Evolutionary conservation across 2,888 invertebrate species (phyloP), one percentile per base, ranked within the genome.

Genomic region (Ecdyonurus torrentis): DNA sequence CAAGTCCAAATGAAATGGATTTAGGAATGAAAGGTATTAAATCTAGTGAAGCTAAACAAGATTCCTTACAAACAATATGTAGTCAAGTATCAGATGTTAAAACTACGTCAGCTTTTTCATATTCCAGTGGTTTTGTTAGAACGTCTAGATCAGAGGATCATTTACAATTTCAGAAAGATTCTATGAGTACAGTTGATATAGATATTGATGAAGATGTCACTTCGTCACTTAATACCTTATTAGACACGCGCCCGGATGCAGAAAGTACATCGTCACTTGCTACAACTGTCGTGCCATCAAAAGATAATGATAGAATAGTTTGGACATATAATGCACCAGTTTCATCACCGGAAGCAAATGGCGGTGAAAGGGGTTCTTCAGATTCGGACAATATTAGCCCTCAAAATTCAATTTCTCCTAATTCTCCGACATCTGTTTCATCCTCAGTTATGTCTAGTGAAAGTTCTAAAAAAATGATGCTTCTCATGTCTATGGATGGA

Each of bases 191-290:
- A 66, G 91, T 92, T 67, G 89, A 89, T 68, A 91, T 91, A 70
- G 93, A 94, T 70, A 87, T 93, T 73, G 94, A 92, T 74, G 94
- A 94, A 75, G 91, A 92, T 74, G 86, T 92, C 72, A 92, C 93
- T 72, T 92, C 93, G 74, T 94, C 94, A 67, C 80, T 95, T 66
- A 93, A 95, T 77, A 92, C 92, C 65, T 78, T 94, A 65, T 78
- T 93, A 67, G 92, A 92, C 78, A 91, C 89, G 61, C 78, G 85
- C 69, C 80, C 78, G 64, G 82, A 81, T 70, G 79, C 72, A 74
- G 70, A 78, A 72, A 68, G 75, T 75, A 37, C 22, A 1, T 52
- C 59, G 70, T 67, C 58, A 58, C 81, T 79, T 63, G 81, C 79
- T 71, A 77, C 80, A 62, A 71, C 73, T 50, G 55, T 55, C 5